Conservation (phyloP, 1,140 invertebrate genomes). For the Cherax quadricarinatus region DNA sequence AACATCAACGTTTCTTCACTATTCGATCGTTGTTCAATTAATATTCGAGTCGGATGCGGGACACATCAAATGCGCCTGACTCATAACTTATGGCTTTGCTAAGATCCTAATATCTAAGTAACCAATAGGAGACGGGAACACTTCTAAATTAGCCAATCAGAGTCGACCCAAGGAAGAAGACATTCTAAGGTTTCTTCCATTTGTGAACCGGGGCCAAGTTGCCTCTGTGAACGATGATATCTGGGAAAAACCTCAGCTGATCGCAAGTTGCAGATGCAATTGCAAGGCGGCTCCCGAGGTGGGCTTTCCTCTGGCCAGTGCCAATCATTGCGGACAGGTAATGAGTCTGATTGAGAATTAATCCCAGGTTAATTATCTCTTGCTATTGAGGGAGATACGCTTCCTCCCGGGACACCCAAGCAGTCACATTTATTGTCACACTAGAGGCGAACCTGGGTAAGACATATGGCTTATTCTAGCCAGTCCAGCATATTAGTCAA, state of each 20-base stretch:
- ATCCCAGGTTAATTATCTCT: conserved; percentile 60
- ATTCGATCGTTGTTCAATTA: conserved; percentile 67
- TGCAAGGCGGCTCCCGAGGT: conserved; percentile 31
- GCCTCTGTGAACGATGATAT: conserved; percentile 58
- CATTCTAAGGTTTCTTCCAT: conserved; percentile 57
- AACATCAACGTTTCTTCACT: conserved; percentile 67
- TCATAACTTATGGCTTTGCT: conserved; percentile 34
- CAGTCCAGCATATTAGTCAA: conserved; percentile 3
- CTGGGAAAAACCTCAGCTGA: conserved; percentile 59
- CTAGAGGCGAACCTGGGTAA: background rate
- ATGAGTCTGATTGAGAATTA: conserved; percentile 53
- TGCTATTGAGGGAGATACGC: conserved; percentile 45
- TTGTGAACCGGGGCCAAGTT: conserved; percentile 36
- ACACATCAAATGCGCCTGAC: conserved; percentile 44
- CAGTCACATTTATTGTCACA: conserved; percentile 46
- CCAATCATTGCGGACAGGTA: conserved; percentile 66
- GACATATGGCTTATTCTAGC: background rate
- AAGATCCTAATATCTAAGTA: conserved; percentile 51
- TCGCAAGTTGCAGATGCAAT: conserved; percentile 58
- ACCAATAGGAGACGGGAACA: conserved; percentile 35
- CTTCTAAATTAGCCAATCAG: conserved; percentile 47
- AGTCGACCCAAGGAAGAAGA: conserved; percentile 40
- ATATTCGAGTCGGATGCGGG: conserved; percentile 53
- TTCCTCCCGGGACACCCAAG: conserved; percentile 17
- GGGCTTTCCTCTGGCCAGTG: conserved; percentile 53